A percentile compares a stretch with the other conserved stretches of the same genome.
Evolutionary conservation across 2,113 vertebrate species (phyloP).

Genomic region (Leptobrachium leishanense): DNA sequence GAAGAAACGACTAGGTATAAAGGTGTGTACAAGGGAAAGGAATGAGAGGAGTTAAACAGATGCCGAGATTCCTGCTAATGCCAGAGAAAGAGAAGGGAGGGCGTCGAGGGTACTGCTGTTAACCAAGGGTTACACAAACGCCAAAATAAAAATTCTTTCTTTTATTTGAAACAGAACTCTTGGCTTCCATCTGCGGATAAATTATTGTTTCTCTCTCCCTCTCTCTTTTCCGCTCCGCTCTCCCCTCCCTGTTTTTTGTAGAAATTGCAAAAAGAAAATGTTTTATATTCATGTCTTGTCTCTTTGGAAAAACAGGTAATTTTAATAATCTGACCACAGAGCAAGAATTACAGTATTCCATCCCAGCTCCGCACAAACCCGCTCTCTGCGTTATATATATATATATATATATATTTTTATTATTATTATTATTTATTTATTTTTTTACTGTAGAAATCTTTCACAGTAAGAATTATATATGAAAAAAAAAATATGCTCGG

Average conservation of each 20-base stretch:
- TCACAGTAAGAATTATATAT: slow-evolving; percentile 59
- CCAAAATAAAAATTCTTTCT: slow-evolving; percentile 60
- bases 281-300: slow-evolving; percentile 54
- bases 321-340: slow-evolving; percentile 61
- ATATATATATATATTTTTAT: slow-evolving; percentile 12
- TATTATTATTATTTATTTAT: slow-evolving; percentile 24
- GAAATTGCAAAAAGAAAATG: slow-evolving; percentile 34
- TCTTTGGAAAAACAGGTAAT: slow-evolving; percentile 55
- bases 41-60: slow-evolving; percentile 51
- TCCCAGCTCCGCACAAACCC: slow-evolving; percentile 51
- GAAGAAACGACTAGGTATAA: slow-evolving; percentile 13
- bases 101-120: slow-evolving; percentile 35
- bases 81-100: slow-evolving; percentile 49
- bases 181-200: slow-evolving; percentile 42
- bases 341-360: slow-evolving; percentile 48
- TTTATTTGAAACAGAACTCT: slow-evolving; percentile 62
- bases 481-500: slow-evolving; percentile 64
- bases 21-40: slow-evolving; percentile 47
- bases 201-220: slow-evolving; percentile 31
- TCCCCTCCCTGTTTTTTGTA: slow-evolving; percentile 48
- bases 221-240: slow-evolving; percentile 60
- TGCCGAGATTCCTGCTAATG: slow-evolving; percentile 37
- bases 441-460: neutral
- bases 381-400: slow-evolving; percentile 1
- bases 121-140: slow-evolving; percentile 53